Evolutionary conservation across 2,797 vertebrate species (phyloP).

Genomic region (Spinus olivaceus): DNA sequence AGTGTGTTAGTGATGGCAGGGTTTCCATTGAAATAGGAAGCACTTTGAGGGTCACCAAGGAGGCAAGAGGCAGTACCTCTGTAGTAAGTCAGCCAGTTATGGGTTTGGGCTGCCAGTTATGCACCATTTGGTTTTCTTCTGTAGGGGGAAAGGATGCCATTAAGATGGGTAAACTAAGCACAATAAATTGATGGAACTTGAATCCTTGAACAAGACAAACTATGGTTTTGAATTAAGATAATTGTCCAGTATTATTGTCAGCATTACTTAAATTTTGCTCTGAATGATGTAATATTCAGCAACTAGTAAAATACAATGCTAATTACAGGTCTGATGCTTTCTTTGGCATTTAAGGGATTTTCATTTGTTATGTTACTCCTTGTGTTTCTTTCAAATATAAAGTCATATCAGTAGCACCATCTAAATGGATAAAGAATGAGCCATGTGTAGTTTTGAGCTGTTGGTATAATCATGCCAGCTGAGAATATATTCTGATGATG

Average conservation of each 20-base stretch:
- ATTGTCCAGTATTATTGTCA: background rate
- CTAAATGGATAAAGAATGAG: background rate
- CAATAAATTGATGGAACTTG: background rate
- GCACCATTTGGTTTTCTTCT: background rate
- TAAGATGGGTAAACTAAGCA: background rate
- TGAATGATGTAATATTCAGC: background rate
- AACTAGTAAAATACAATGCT: background rate
- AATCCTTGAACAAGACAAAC: background rate
- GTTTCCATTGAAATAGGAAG: background rate
- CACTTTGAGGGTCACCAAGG: background rate
- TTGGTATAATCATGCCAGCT: background rate
- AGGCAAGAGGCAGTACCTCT: background rate
- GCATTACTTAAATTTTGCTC: background rate
- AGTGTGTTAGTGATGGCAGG: background rate
- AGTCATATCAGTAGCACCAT: background rate
- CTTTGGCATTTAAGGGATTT: background rate
- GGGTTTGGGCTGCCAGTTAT: background rate
- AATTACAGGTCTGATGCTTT: background rate
- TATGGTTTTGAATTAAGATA: background rate
- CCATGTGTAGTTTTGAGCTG: background rate
- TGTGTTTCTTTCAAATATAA: background rate
- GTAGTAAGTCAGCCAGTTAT: background rate
- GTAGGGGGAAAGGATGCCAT: background rate
- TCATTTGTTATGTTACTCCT: background rate
- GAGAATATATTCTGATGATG: background rate